These are phyloP conservation scores for Macrophya annulata DNA, from an alignment of 2,888 invertebrate genomes.

Conservation along the genomic window DNA sequence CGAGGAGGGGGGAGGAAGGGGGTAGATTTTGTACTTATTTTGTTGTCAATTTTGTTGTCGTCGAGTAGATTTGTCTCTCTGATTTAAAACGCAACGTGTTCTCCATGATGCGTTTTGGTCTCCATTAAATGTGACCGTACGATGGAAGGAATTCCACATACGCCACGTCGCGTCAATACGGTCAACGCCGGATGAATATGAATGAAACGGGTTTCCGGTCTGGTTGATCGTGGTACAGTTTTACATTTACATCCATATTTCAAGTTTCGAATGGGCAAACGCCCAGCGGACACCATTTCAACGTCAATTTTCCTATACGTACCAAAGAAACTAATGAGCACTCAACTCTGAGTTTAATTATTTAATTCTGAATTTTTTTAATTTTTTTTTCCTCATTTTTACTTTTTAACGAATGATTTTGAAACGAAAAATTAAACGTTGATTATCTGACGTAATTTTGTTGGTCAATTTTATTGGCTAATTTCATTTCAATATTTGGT, in stretches of 20 bases:
- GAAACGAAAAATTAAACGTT: not conserved
- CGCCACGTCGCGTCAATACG: conserved; percentile 64
- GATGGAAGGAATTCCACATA: conserved; percentile 68
- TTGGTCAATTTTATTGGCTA: not conserved
- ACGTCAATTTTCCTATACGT: not conserved
- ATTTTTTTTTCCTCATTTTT: not conserved
- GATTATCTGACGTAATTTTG: not conserved
- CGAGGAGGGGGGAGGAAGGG: too few relatives aligned
- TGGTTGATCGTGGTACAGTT: conserved; percentile 66
- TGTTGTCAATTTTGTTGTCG: not conserved
- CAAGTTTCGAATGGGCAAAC: conserved; percentile 25
- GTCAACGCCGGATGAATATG: conserved; percentile 67
- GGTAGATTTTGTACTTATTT: not conserved
- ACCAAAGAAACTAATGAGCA: conserved; percentile 5
- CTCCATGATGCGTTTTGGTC: conserved; percentile 40
- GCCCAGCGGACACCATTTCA: conserved; percentile 17
- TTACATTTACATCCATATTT: conserved; percentile 62
- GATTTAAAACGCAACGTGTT: conserved; percentile 40
- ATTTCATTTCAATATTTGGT: conserved; percentile 1
- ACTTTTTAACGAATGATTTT: not conserved
- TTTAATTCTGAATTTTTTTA: not conserved
- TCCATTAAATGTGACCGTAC: conserved; percentile 69
- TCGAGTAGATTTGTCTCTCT: conserved; percentile 26
- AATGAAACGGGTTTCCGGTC: conserved; percentile 71
- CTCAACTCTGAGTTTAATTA: not conserved